Evolutionary conservation across 1,140 invertebrate genomes (phyloP), one percentile per base, ranked within the genome.

Genomic region (Uloborus diversus): DNA sequence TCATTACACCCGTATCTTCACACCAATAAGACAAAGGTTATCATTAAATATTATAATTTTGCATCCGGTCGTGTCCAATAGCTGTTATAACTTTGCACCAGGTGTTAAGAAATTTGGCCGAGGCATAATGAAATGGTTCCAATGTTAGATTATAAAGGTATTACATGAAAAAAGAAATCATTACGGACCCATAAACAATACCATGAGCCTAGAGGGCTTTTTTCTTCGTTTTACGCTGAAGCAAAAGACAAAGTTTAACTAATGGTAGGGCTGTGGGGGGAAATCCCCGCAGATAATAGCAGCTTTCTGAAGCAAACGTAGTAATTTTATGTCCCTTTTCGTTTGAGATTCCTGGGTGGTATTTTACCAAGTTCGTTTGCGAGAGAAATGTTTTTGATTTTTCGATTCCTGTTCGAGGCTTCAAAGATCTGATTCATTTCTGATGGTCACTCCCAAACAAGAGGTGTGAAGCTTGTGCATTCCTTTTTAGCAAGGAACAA

Each of bases 261-360:
- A 73, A 73, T 73, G 61, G 69, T 61, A 27, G 20, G 14, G n/a
- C 27, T 65, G 27, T 30, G 51, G 20, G n/a, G 20, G 56, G 32
- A 68, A 68, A 61, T 56, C 69, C 42, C 42, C 53, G 61, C 4
- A 37, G 56, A 59, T 71, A 71, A 71, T 71, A 47, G 56, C 32
- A 71, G 53, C 69, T 59, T 61, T 71, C 69, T 53, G 35, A 2
- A 27, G 25, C 69, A 59, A 33, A 28, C 69, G 56, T 71, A 71
- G 56, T 71, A 71, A 71, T 71, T 71, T 71, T 37, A 13, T 27
- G 47, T 56, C 32, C 33, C 69, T 71, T 71, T 71, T 56, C 69
- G 69, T 61, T 71, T 71, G 23, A 61, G 56, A 59, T 42, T 59
- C 61, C 69, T 71, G 69, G 69, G 69, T 71, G 69, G 69, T 33